These are phyloP conservation scores for Sebastes reedi DNA, from an alignment of 2,797 vertebrate species.

Conservation along the genomic window DNA sequence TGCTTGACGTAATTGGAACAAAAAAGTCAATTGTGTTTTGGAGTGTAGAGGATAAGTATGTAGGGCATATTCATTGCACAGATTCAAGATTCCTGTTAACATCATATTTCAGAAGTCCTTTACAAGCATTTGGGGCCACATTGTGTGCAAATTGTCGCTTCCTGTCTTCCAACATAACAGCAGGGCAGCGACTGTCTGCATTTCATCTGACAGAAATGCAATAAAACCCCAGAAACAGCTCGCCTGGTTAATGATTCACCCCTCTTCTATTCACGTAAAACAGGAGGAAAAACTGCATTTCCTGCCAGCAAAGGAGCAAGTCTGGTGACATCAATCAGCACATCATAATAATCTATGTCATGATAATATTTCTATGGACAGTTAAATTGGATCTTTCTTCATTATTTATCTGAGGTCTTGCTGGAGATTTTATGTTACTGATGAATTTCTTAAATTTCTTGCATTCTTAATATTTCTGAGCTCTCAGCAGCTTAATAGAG, in stretches of 20 bases:
- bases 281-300: not conserved
- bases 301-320: not conserved
- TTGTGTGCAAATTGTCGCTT: not conserved
- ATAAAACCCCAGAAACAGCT: constrained; percentile 36
- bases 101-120: not conserved
- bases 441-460: not conserved
- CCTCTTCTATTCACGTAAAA: constrained; percentile 19
- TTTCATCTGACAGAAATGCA: constrained; percentile 25
- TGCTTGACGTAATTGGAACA: not conserved
- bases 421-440: not conserved
- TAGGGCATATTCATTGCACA: not conserved
- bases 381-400: not conserved
- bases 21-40: not conserved
- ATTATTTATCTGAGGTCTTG: not conserved
- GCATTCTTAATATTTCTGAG: not conserved
- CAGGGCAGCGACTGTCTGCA: not conserved
- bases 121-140: not conserved
- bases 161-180: constrained; percentile 22
- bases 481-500: not conserved
- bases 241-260: constrained; percentile 47
- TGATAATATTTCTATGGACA: too few species aligned
- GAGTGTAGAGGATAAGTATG: not conserved
- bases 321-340: not conserved
- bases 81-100: not conserved
- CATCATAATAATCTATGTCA: not conserved